A percentile compares a stretch with the other conserved stretches of the same genome.
These are phyloP conservation scores for Aporophyla lueneburgensis DNA, from an alignment of 2,888 invertebrate species.

Conservation along the genomic window DNA sequence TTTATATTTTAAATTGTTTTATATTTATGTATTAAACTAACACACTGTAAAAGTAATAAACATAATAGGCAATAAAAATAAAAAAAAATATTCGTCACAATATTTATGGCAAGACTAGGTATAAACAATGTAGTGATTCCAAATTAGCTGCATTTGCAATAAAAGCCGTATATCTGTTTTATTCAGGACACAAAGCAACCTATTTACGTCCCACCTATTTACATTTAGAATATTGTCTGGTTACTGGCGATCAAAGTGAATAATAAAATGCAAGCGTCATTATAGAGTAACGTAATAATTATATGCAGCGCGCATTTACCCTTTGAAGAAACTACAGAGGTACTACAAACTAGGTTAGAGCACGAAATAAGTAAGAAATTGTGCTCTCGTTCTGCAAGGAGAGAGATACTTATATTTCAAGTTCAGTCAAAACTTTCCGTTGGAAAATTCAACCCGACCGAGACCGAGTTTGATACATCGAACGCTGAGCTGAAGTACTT, in stretches of 20 bases:
- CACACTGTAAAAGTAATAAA: too few species aligned
- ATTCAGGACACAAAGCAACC: slow-evolving; percentile 26
- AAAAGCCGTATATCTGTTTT: slow-evolving; percentile 19
- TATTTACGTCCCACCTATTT: neutral
- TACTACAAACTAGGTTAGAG: neutral
- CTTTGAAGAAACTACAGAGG: neutral
- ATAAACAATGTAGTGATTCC: neutral
- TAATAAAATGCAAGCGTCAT: neutral
- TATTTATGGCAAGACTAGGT: too few species aligned
- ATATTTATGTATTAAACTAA: too few species aligned
- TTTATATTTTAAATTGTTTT: too few species aligned
- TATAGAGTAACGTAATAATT: neutral
- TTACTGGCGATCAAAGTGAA: neutral
- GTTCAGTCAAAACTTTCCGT: neutral
- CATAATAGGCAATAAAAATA: too few species aligned
- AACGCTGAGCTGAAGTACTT: neutral
- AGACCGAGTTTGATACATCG: neutral
- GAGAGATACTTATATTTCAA: neutral
- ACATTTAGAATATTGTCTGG: slow-evolving; percentile 1
- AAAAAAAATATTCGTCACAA: too few species aligned
- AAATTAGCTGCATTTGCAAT: slow-evolving; percentile 5
- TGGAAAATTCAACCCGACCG: neutral
- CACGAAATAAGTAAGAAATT: neutral
- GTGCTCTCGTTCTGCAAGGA: neutral
- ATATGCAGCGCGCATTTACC: neutral